Evolutionary conservation across 53 echinoderm and acorn worm genomes (phyloP), one percentile per base, ranked within the genome.

Genomic region (Echinometra lucunter): DNA sequence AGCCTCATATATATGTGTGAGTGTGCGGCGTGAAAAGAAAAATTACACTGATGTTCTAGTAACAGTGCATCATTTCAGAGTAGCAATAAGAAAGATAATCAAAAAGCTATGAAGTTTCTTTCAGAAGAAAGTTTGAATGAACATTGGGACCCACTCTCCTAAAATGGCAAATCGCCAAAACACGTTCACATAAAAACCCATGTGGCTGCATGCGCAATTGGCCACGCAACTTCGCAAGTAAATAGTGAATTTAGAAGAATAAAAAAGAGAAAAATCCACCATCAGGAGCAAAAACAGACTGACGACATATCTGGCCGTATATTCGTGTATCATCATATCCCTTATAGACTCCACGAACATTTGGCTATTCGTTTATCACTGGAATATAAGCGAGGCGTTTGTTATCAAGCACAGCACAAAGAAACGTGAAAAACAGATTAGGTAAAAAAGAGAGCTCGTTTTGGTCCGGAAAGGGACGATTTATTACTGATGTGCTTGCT

Each of bases 401-500:
- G 91, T 91, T 91, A 69, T 69, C 70, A 44, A 28, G 70, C 44
- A 21, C 70, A 47, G 91, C 91, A 91, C 91, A 91, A 91, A 91
- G 91, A 69, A 91, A 91, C 45, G 91, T 30, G 91, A 91, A 91
- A 91, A 91, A 91, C 91, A 91, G 91, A 91, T 91, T 67, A 69
- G 91, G 18, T 27, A 19, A 45, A 91, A 66, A 47, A 23, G 49
- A n/a, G 37, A 63, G 37, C 60, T 89, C 89, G 57, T 89, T 89
- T 89, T 45, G 91, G 70, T 66, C 91, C 91, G 91, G 91, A 91
- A 91, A 91, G 91, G 91, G 91, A 91, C 91, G 91, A 91, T 91
- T 91, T 91, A 91, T 91, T 67, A 67, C 66, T 91, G 92, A 75
- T 92, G 92, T 92, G 92, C 74, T 49, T 91, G 67, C 91, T 91